phyloP scores from a whole-genome alignment of 2,113 vertebrate genomes.

The Herpailurus yagouaroundi region DNA sequence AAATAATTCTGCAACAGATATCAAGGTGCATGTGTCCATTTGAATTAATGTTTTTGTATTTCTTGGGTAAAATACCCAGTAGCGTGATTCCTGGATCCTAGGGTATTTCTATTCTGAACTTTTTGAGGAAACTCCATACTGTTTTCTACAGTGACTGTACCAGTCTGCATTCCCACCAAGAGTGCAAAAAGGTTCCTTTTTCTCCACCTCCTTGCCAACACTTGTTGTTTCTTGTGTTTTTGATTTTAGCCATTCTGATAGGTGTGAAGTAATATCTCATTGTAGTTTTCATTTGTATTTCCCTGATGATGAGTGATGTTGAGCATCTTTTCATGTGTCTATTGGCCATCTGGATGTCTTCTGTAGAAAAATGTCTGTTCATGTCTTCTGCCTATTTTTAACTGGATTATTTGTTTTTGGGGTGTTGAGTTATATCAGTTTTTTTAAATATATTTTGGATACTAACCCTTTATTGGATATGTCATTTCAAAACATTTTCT shows the following conservation, averaged over 20 bases:
- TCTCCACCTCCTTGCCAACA: neutral
- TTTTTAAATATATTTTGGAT: neutral
- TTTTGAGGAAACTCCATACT: neutral
- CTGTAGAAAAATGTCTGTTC: neutral
- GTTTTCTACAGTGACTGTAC: neutral
- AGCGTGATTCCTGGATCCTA: neutral
- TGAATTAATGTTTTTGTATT: neutral
- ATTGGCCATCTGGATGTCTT: neutral
- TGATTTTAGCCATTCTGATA: neutral
- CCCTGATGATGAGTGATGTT: neutral
- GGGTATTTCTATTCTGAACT: neutral
- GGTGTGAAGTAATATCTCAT: neutral
- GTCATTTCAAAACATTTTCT: neutral
- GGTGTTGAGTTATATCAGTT: neutral
- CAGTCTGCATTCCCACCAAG: neutral
- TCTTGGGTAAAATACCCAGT: neutral
- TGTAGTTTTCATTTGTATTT: neutral
- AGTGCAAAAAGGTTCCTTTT: neutral
- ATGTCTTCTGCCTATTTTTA: neutral
- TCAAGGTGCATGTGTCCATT: neutral
- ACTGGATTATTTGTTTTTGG: neutral
- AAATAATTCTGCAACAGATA: neutral
- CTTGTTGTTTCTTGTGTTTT: neutral
- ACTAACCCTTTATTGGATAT: neutral
- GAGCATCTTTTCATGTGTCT: neutral